Percentiles rank a stretch among this genome's conserved stretches.
Evolutionary conservation across 2,888 invertebrate species (phyloP).

Genomic region (Hemistola chrysoprasaria): DNA sequence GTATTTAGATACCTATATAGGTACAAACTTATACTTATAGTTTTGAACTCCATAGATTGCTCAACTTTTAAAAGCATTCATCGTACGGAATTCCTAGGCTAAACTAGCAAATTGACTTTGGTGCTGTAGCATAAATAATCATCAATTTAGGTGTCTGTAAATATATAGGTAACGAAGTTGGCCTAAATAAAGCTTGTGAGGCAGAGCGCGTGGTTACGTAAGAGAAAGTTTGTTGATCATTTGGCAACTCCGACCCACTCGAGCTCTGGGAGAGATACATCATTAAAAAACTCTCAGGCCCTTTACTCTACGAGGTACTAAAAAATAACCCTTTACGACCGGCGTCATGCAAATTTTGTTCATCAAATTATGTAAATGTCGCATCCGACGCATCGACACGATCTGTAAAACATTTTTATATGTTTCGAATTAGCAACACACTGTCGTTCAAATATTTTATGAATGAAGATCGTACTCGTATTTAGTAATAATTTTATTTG

Average conservation of each 20-base stretch:
- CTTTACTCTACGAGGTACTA: background rate
- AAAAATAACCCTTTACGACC: slow-evolving; percentile 1
- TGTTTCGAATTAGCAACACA: too few species aligned
- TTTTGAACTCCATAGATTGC: too few species aligned
- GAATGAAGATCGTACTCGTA: background rate
- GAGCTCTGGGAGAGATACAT: slow-evolving; percentile 46
- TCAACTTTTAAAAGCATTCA: background rate
- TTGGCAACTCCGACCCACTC: slow-evolving; percentile 46
- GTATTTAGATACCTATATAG: too few species aligned
- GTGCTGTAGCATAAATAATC: slow-evolving; percentile 1
- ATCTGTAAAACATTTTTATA: too few species aligned
- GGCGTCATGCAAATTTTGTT: too few species aligned
- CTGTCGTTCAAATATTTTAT: background rate
- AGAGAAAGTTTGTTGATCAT: slow-evolving; percentile 56
- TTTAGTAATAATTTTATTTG: slow-evolving; percentile 8
- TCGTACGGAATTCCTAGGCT: background rate
- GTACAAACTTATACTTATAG: too few species aligned
- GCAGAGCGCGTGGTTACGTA: slow-evolving; percentile 49
- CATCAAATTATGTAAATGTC: slow-evolving; percentile 1
- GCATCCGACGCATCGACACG: too few species aligned
- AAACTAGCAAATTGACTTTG: slow-evolving; percentile 4
- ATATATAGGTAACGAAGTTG: slow-evolving; percentile 30
- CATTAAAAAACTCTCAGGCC: slow-evolving; percentile 25
- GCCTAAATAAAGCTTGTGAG: slow-evolving; percentile 45
- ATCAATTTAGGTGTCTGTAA: slow-evolving; percentile 8